Evolutionary conservation across 2,888 invertebrate genomes (phyloP).

Genomic region (Sycophila texana): DNA sequence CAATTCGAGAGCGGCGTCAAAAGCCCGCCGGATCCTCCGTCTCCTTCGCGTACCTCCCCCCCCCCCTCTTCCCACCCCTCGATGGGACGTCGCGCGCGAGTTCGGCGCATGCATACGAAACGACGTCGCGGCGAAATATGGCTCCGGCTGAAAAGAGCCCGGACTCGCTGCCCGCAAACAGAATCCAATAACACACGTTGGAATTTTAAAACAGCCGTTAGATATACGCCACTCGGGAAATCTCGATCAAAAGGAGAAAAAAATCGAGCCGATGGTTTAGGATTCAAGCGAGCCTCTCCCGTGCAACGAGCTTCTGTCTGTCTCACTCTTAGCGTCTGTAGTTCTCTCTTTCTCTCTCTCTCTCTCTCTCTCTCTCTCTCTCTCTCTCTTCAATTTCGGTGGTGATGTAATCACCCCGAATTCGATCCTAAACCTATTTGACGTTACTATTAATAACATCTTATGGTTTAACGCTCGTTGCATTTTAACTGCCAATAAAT

Average conservation of each 20-base stretch:
- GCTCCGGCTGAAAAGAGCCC: slow-evolving; percentile 21
- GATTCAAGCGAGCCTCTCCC: neutral
- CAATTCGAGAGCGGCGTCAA: slow-evolving; percentile 63
- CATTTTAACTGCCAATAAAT: no score
- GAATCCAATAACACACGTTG: slow-evolving; percentile 52
- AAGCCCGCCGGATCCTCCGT: slow-evolving; percentile 47
- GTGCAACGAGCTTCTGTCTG: no score
- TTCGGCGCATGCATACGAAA: slow-evolving; percentile 65
- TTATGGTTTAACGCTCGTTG: no score
- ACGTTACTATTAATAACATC: no score
- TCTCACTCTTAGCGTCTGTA: no score
- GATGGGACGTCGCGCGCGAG: slow-evolving; percentile 26
- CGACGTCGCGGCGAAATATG: slow-evolving; percentile 60
- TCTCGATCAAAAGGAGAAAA: slow-evolving; percentile 19
- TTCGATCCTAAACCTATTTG: neutral
- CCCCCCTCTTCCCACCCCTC: neutral
- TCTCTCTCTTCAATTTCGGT: neutral
- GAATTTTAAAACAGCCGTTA: slow-evolving; percentile 47
- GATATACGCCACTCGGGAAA: neutral
- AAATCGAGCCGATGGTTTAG: slow-evolving; percentile 1
- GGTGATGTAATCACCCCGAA: slow-evolving; percentile 13
- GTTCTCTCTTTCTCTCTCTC: no score
- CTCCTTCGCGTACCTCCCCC: neutral
- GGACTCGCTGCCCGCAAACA: slow-evolving; percentile 35
- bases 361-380: no score